Evolutionary conservation across 1,140 invertebrate species (phyloP).

Genomic region (Alviniconcha marisindica): DNA sequence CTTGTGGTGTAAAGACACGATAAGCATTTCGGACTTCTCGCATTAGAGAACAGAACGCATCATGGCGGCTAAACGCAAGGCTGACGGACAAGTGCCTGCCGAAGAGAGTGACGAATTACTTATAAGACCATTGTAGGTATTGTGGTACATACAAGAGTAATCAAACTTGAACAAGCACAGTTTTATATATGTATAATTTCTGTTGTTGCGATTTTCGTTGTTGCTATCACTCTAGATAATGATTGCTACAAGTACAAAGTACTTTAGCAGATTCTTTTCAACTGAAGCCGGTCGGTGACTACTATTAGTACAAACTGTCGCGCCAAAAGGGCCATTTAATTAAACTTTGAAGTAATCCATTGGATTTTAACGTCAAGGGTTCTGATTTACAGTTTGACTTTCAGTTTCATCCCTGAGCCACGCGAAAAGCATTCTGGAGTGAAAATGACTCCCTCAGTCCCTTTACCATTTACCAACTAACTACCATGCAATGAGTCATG

Average conservation of each 20-base stretch:
- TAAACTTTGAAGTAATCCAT: no score
- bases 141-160: neutral
- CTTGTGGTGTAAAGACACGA: neutral
- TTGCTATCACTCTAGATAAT: neutral
- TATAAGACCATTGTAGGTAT: constrained; percentile 67
- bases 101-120: constrained; percentile 70
- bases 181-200: neutral
- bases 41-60: neutral
- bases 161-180: neutral
- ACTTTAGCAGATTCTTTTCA: no score
- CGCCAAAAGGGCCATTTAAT: no score
- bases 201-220: neutral
- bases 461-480: no score
- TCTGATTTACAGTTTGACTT: no score
- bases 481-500: no score
- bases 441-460: no score
- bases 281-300: no score
- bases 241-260: neutral
- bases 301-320: no score
- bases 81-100: constrained; percentile 63
- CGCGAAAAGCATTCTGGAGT: no score
- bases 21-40: neutral
- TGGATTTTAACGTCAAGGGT: no score
- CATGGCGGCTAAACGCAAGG: constrained; percentile 66
- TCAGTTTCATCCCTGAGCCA: no score